phyloP scores from a whole-genome alignment of 1,140 invertebrate genomes.

The Zeugodacus cucurbitae region DNA sequence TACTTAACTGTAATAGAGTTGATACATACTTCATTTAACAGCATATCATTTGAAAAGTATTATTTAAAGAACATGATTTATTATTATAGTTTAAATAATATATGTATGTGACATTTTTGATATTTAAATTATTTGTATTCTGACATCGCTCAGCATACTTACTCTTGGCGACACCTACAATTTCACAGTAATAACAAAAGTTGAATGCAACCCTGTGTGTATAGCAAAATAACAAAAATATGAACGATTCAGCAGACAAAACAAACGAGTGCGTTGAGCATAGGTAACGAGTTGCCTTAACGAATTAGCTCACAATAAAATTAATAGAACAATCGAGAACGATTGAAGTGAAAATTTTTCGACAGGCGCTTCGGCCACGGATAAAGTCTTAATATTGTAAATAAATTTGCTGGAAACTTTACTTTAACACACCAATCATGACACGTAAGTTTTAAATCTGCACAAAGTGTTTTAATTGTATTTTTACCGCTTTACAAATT shows the following conservation, averaged over 20 bases:
- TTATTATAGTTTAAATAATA: too few relatives aligned
- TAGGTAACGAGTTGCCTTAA: neutral
- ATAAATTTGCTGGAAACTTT: neutral
- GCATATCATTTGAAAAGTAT: too few relatives aligned
- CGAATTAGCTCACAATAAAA: neutral
- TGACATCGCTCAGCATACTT: neutral
- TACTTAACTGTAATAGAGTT: too few relatives aligned
- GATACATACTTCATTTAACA: too few relatives aligned
- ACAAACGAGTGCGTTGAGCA: neutral
- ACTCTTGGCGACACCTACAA: neutral
- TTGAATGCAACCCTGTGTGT: neutral
- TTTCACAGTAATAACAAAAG: neutral
- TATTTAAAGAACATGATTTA: too few relatives aligned
- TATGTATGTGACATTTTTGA: too few relatives aligned
- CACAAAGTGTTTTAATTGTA: neutral
- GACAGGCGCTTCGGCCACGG: constrained; percentile 23
- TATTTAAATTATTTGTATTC: too few relatives aligned
- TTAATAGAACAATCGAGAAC: constrained; percentile 12
- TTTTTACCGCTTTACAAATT: neutral
- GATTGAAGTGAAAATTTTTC: neutral
- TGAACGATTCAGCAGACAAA: too few relatives aligned
- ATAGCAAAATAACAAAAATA: too few relatives aligned
- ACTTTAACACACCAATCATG: neutral
- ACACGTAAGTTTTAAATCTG: constrained; percentile 1
- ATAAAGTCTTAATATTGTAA: neutral